Percentiles rank a stretch among this genome's conserved stretches.
These are phyloP conservation scores for Aricia agestis DNA, from an alignment of 1,140 invertebrate species.

Conservation along the genomic window DNA sequence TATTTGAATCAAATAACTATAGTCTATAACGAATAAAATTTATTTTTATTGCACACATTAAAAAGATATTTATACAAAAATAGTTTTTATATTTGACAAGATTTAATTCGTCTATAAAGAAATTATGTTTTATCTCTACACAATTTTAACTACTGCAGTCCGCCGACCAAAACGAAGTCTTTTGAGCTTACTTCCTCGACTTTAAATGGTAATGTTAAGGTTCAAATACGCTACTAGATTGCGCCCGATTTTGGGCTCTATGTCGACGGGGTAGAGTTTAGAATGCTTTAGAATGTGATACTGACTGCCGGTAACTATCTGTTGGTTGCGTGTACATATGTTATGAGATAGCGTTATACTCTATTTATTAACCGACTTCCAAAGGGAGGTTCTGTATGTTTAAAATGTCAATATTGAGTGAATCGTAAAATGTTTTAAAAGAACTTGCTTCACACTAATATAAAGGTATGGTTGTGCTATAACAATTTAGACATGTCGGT, in stretches of 20 bases:
- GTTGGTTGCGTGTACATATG: constrained; percentile 29
- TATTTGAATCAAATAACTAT: background rate
- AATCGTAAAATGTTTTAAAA: too few species aligned
- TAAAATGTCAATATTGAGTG: background rate
- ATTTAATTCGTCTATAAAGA: background rate
- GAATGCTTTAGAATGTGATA: constrained; percentile 21
- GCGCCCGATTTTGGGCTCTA: background rate
- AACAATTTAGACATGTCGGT: too few species aligned
- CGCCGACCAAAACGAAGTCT: constrained; percentile 22
- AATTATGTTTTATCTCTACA: constrained; percentile 31
- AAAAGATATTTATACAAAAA: constrained; percentile 22
- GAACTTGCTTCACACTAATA: too few species aligned
- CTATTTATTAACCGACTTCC: background rate
- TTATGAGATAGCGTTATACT: constrained; percentile 20
- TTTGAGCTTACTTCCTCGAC: constrained; percentile 30
- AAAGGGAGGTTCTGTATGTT: background rate
- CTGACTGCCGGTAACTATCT: constrained; percentile 17
- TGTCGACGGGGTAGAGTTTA: constrained; percentile 9
- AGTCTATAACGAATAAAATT: background rate
- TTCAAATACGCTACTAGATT: constrained; percentile 8
- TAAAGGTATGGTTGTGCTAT: too few species aligned
- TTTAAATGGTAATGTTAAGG: constrained; percentile 22
- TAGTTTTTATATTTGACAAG: constrained; percentile 17
- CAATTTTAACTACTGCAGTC: constrained; percentile 12
- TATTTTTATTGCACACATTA: constrained; percentile 17